Evolutionary conservation across 1,140 invertebrate species (phyloP).

Genomic region (Heliconius himera): DNA sequence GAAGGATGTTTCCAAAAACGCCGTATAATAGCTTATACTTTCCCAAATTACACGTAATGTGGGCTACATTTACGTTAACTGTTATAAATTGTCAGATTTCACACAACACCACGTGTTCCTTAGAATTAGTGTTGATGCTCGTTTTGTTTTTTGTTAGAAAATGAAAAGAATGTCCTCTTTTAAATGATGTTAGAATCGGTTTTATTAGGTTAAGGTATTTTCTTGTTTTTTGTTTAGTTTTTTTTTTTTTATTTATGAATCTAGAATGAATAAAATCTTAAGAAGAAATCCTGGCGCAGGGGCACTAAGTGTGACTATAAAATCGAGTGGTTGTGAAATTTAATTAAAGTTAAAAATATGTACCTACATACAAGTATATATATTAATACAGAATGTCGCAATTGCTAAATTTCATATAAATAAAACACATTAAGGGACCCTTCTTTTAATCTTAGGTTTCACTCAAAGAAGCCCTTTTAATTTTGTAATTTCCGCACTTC

Average conservation of each 20-base stretch:
- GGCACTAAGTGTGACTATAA: too few relatives aligned
- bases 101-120: conserved; percentile 51
- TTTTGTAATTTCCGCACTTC: conserved; percentile 37
- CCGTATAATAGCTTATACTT: conserved; percentile 48
- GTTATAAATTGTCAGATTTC: conserved; percentile 60
- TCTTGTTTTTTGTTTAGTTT: background rate
- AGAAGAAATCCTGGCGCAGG: too few relatives aligned
- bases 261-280: too few relatives aligned
- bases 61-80: conserved; percentile 50
- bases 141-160: conserved; percentile 39
- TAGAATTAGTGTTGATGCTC: conserved; percentile 52
- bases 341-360: too few relatives aligned
- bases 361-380: too few relatives aligned
- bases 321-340: too few relatives aligned
- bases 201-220: background rate
- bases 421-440: background rate
- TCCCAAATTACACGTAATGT: conserved; percentile 56
- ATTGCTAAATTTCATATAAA: background rate
- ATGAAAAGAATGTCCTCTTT: conserved; percentile 6
- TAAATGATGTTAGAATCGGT: background rate
- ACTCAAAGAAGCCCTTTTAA: conserved; percentile 37
- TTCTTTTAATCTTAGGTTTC: conserved; percentile 21
- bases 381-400: too few relatives aligned
- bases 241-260: background rate
- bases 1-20: conserved; percentile 41